Conservation (phyloP, 2,888 invertebrate genomes). For the Lasioglossum vierecki region DNA sequence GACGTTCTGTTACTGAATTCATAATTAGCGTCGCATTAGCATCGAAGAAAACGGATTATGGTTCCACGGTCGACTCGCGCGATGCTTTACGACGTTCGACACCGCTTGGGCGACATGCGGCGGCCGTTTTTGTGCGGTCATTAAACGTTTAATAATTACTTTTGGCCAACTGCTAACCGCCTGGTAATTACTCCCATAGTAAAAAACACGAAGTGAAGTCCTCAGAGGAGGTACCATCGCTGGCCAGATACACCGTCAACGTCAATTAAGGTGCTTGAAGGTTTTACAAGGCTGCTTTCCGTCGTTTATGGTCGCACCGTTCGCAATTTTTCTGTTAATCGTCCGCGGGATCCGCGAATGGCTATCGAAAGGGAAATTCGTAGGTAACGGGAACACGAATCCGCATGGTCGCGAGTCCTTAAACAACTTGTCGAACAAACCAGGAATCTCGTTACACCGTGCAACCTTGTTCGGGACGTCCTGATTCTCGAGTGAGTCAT, state of each 20-base stretch:
- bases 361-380: not conserved
- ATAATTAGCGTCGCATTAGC: not conserved
- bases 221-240: not conserved
- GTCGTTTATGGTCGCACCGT: constrained; percentile 5
- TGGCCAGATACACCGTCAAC: not conserved
- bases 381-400: not conserved
- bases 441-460: not conserved
- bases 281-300: not conserved
- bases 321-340: not conserved
- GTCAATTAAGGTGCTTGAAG: constrained; percentile 13
- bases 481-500: not conserved
- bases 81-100: not conserved
- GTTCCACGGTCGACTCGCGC: not conserved
- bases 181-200: not conserved
- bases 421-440: not conserved
- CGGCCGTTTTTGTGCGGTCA: not conserved
- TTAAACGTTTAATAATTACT: constrained; percentile 19
- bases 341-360: constrained; percentile 13
- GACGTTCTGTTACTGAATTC: not conserved
- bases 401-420: not conserved
- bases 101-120: not conserved
- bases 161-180: constrained; percentile 11
- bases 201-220: constrained; percentile 14
- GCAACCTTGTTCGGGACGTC: not conserved
- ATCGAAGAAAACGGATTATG: constrained; percentile 3